These are phyloP conservation scores for Branchinecta lindahli DNA, from an alignment of 1,140 invertebrate species.

Conservation along the genomic window DNA sequence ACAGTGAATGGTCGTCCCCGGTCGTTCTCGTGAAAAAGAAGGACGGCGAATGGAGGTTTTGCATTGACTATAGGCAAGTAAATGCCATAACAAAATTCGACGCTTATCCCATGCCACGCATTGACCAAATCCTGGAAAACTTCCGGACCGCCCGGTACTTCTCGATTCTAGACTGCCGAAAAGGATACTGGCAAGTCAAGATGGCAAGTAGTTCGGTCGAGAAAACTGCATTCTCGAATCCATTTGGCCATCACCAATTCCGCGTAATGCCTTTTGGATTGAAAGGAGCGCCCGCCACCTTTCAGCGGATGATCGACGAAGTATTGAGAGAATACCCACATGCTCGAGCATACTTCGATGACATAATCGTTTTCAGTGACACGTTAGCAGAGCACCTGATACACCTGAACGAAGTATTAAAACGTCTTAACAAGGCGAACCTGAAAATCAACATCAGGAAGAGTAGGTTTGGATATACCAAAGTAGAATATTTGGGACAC, in stretches of 20 bases:
- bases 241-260: conserved; percentile 33
- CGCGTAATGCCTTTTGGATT: conserved; percentile 35
- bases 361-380: conserved; percentile 27
- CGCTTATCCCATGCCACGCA: no score
- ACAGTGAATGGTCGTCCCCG: no score
- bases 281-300: conserved; percentile 32
- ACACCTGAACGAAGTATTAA: conserved; percentile 22
- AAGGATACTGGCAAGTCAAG: no score
- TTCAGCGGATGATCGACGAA: conserved; percentile 31
- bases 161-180: no score
- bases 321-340: conserved; percentile 24
- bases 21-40: no score
- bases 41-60: no score
- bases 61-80: no score
- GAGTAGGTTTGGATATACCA: conserved; percentile 24
- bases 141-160: no score
- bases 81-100: no score
- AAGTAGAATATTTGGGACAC: no score
- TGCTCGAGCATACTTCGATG: conserved; percentile 27
- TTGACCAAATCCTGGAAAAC: no score
- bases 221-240: conserved; percentile 23
- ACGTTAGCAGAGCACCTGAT: conserved; percentile 24
- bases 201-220: not conserved
- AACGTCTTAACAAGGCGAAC: conserved; percentile 24
- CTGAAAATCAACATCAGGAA: conserved; percentile 23